phyloP scores from a whole-genome alignment of 2,888 invertebrate species.

The Ashinkailepas kermadecensis region DNA sequence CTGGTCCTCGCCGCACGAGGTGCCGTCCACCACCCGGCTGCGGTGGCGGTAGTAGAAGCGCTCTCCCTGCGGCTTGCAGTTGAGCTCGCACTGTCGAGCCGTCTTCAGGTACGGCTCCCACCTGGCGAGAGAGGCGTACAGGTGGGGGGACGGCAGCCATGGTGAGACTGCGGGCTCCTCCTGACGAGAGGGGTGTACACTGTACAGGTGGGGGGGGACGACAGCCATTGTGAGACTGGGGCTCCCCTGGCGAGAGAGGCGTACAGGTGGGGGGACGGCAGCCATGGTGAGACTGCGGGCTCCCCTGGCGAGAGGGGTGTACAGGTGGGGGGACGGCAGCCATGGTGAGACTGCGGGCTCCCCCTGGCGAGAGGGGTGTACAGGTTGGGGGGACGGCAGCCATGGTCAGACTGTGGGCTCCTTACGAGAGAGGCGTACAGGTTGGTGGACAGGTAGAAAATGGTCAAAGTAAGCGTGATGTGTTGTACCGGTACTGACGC shows the following conservation, averaged over 20 bases:
- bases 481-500: no score
- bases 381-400: background rate
- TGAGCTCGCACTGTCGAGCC: slow-evolving; percentile 84
- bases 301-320: background rate
- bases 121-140: slow-evolving; percentile 42
- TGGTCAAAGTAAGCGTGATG: no score
- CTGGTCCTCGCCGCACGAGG: slow-evolving; percentile 68
- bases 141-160: background rate
- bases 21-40: slow-evolving; percentile 72
- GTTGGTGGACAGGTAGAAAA: no score
- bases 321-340: background rate
- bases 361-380: slow-evolving; percentile 44
- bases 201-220: background rate
- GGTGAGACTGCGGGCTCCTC: slow-evolving; percentile 34
- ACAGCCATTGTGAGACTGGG: background rate
- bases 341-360: slow-evolving; percentile 51
- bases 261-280: background rate
- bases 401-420: slow-evolving; percentile 39
- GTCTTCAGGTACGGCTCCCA: slow-evolving; percentile 85
- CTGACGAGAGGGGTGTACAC: background rate
- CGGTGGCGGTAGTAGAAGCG: slow-evolving; percentile 84
- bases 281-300: slow-evolving; percentile 39
- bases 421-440: background rate
- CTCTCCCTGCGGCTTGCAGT: slow-evolving; percentile 88
- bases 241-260: background rate